A percentile compares a stretch with the other conserved stretches of the same genome.
phyloP scores from a whole-genome alignment of 2,797 vertebrate genomes.

The Sebastes vulpes region DNA sequence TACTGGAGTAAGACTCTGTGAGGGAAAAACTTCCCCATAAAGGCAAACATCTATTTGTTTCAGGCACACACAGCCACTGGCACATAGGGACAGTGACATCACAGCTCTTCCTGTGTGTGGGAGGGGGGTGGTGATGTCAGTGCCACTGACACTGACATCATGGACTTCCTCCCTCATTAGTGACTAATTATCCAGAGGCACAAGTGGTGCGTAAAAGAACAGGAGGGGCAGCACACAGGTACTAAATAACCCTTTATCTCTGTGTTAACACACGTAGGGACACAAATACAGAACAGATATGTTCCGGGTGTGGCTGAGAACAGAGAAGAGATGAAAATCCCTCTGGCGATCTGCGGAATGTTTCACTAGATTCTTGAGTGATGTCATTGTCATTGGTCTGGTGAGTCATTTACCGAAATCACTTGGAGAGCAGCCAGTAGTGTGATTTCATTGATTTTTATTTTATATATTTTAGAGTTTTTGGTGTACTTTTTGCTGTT shows the following conservation, averaged over 20 bases:
- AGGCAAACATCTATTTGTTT: slow-evolving; percentile 50
- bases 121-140: slow-evolving; percentile 46
- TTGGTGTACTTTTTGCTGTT: neutral
- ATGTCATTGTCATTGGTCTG: neutral
- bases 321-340: neutral
- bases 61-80: slow-evolving; percentile 28
- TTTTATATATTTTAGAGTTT: neutral
- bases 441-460: neutral
- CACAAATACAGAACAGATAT: neutral
- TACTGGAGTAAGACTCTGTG: slow-evolving; percentile 2
- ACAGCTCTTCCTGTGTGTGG: slow-evolving; percentile 54
- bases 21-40: slow-evolving; percentile 32
- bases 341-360: neutral
- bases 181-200: slow-evolving; percentile 34
- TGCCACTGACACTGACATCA: slow-evolving; percentile 39
- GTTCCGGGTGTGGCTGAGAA: slow-evolving; percentile 10
- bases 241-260: slow-evolving; percentile 21
- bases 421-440: neutral
- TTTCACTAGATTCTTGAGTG: neutral
- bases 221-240: slow-evolving; percentile 14
- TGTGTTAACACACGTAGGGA: neutral
- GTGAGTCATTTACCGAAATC: neutral
- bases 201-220: neutral
- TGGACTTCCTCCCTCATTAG: slow-evolving; percentile 29
- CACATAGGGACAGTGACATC: slow-evolving; percentile 52